Percentiles rank a stretch among this genome's conserved stretches.
Conservation (phyloP, 2,888 invertebrate genomes). For the Craniophora ligustri region DNA sequence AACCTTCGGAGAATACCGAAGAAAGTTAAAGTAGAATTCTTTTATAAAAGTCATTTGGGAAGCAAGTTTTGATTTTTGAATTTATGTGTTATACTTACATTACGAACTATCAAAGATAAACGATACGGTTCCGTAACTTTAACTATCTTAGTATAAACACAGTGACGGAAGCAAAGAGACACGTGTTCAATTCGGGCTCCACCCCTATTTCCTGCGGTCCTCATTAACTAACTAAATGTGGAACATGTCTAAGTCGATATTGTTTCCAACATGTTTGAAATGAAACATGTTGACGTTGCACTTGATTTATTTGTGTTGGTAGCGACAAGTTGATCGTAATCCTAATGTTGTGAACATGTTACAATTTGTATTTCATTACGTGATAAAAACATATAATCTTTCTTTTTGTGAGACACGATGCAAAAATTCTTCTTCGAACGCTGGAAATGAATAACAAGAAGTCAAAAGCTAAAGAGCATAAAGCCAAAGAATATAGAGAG, state of each 20-base stretch:
- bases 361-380: conserved; percentile 5
- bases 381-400: neutral
- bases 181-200: conserved; percentile 72
- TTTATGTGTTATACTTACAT: too few relatives aligned
- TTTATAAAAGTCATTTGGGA: too few relatives aligned
- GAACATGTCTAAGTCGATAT: conserved; percentile 43
- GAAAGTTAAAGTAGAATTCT: too few relatives aligned
- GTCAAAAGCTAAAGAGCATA: too few relatives aligned
- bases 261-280: conserved; percentile 35
- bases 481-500: too few relatives aligned
- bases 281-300: conserved; percentile 28
- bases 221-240: conserved; percentile 70
- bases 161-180: conserved; percentile 70
- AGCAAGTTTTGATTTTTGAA: too few relatives aligned
- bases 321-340: conserved; percentile 18
- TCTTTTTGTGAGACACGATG: neutral
- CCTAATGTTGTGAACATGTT: conserved; percentile 11
- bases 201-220: conserved; percentile 63
- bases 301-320: conserved; percentile 37
- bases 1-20: too few relatives aligned
- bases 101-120: conserved; percentile 2
- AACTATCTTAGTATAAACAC: conserved; percentile 57
- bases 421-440: too few relatives aligned
- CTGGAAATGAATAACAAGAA: too few relatives aligned
- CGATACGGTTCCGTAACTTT: neutral